Conservation (phyloP, 2,113 vertebrate genomes). For the Heteronetta atricapilla region DNA sequence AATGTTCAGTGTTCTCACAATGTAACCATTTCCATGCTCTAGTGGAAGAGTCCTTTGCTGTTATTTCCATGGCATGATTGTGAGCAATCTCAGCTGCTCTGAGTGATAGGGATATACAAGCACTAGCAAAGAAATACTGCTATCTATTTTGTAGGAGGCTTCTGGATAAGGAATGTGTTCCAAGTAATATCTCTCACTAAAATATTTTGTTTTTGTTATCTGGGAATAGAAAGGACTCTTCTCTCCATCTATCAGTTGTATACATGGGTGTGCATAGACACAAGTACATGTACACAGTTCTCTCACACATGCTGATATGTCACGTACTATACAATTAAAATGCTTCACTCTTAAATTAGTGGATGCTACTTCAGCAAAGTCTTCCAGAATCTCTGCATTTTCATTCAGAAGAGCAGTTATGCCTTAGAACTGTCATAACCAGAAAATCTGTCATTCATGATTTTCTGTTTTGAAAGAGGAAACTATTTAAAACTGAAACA, state of each 20-base stretch:
- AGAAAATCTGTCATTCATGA: neutral
- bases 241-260: neutral
- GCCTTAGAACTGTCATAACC: neutral
- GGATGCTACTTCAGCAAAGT: neutral
- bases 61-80: neutral
- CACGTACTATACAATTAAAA: neutral
- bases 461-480: neutral
- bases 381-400: neutral
- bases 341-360: neutral
- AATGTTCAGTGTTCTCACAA: neutral
- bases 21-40: neutral
- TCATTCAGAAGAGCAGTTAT: neutral
- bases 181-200: neutral
- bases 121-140: neutral
- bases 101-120: neutral
- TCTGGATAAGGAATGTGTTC: neutral
- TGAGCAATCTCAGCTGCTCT: neutral
- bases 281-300: fast-evolving
- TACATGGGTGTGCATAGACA: neutral
- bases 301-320: neutral
- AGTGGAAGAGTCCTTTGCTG: neutral
- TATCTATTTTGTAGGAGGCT: neutral
- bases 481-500: neutral
- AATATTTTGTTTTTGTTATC: neutral
- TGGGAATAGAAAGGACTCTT: neutral